phyloP scores from a whole-genome alignment of 2,113 vertebrate genomes.

The Dendropsophus ebraccatus region DNA sequence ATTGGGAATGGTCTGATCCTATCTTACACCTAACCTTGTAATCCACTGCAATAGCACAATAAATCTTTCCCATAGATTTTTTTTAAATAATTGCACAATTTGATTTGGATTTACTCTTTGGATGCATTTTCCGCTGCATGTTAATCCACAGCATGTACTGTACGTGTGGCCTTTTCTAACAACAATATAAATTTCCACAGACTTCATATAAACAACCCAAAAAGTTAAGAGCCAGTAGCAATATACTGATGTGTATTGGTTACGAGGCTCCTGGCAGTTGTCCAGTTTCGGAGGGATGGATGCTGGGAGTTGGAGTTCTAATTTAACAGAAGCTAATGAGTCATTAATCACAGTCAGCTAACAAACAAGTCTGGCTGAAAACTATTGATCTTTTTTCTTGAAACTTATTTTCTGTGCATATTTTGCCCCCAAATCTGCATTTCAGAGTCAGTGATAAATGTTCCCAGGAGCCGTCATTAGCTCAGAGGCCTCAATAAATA shows the following conservation, averaged over 20 bases:
- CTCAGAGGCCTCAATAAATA: slow-evolving; percentile 32
- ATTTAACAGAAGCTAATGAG: neutral
- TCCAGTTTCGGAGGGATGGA: neutral
- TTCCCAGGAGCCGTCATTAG: slow-evolving; percentile 14
- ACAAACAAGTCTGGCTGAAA: neutral
- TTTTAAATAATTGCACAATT: too few relatives aligned
- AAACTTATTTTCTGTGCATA: slow-evolving; percentile 14
- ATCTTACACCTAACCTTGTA: too few relatives aligned
- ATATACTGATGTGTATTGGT: neutral
- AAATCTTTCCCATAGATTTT: too few relatives aligned
- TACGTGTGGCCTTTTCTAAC: too few relatives aligned
- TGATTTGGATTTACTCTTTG: too few relatives aligned
- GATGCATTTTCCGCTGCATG: too few relatives aligned
- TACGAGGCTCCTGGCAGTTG: neutral
- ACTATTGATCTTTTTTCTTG: slow-evolving; percentile 22
- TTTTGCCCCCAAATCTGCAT: slow-evolving; percentile 15
- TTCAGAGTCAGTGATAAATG: slow-evolving; percentile 19
- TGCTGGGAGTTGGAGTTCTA: neutral
- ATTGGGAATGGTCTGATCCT: too few relatives aligned
- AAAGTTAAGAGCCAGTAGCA: neutral
- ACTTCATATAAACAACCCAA: neutral
- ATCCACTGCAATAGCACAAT: too few relatives aligned
- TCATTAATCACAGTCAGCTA: slow-evolving; percentile 32
- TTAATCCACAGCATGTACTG: too few relatives aligned
- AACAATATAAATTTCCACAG: neutral